Evolutionary conservation across 2,888 invertebrate genomes (phyloP).

Genomic region (Dynastes hyllus): DNA sequence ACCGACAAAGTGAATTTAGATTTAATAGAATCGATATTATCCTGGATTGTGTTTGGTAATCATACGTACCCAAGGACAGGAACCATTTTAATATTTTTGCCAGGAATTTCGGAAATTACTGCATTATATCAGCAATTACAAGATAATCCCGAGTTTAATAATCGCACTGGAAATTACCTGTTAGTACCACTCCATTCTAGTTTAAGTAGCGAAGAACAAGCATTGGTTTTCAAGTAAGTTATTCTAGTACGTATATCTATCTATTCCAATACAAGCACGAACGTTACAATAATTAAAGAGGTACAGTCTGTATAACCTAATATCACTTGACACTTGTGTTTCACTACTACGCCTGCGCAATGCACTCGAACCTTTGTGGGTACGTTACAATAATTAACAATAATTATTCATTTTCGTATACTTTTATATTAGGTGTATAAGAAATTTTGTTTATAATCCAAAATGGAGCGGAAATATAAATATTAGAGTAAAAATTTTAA

Average conservation of each 20-base stretch:
- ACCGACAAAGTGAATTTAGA: conserved; percentile 86
- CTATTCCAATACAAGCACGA: too few relatives aligned
- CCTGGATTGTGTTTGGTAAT: conserved; percentile 81
- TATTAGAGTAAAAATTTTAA: too few relatives aligned
- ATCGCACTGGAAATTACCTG: conserved; percentile 78
- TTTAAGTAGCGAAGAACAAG: conserved; percentile 88
- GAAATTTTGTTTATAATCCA: too few relatives aligned
- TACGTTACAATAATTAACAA: too few relatives aligned
- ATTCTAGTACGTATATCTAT: not conserved
- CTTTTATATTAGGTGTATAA: too few relatives aligned
- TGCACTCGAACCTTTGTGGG: too few relatives aligned
- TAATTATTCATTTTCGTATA: too few relatives aligned
- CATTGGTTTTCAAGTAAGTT: conserved; percentile 77
- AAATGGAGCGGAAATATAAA: too few relatives aligned
- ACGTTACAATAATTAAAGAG: too few relatives aligned
- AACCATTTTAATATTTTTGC: conserved; percentile 86
- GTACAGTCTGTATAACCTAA: too few relatives aligned
- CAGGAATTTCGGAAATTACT: conserved; percentile 87
- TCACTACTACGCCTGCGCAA: too few relatives aligned
- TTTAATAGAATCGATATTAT: conserved; percentile 81
- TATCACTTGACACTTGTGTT: too few relatives aligned
- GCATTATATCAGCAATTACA: conserved; percentile 79
- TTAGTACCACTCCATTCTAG: conserved; percentile 91
- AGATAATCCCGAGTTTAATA: conserved; percentile 78
- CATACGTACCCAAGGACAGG: conserved; percentile 81